phyloP scores from a whole-genome alignment of 2,888 invertebrate genomes.

The Coleophora flavipennella region DNA sequence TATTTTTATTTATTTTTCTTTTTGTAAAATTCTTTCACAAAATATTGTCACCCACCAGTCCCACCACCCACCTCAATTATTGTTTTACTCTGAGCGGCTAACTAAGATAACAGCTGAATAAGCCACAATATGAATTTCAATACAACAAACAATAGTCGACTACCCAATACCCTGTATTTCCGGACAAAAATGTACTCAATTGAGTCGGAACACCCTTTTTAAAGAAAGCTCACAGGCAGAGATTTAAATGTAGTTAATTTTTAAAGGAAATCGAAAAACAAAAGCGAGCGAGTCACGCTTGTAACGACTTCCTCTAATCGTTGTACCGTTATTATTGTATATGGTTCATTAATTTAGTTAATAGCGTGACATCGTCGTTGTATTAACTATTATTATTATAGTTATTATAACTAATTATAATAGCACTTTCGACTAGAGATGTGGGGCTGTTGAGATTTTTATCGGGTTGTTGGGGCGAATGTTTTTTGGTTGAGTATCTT shows the following conservation, averaged over 20 bases:
- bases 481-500: neutral
- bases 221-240: conserved; percentile 1
- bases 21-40: no score
- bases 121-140: no score
- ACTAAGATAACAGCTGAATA: no score
- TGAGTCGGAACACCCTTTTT: conserved; percentile 12
- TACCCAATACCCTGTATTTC: no score
- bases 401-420: conserved; percentile 41
- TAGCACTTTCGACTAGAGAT: conserved; percentile 35
- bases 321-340: conserved; percentile 33
- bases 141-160: no score
- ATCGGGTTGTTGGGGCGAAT: conserved; percentile 16
- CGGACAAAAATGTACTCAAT: no score
- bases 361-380: conserved; percentile 18
- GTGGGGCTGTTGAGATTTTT: conserved; percentile 28
- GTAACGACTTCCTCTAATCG: conserved; percentile 45
- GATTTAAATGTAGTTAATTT: conserved; percentile 7
- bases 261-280: conserved; percentile 5
- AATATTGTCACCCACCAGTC: no score
- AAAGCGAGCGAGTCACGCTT: conserved; percentile 28
- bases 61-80: no score
- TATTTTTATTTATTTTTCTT: no score
- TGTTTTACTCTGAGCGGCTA: no score
- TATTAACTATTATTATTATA: conserved; percentile 31
- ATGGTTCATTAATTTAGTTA: conserved; percentile 36